Conservation (phyloP, 1,140 invertebrate genomes). For the Eulimnadia texana region DNA sequence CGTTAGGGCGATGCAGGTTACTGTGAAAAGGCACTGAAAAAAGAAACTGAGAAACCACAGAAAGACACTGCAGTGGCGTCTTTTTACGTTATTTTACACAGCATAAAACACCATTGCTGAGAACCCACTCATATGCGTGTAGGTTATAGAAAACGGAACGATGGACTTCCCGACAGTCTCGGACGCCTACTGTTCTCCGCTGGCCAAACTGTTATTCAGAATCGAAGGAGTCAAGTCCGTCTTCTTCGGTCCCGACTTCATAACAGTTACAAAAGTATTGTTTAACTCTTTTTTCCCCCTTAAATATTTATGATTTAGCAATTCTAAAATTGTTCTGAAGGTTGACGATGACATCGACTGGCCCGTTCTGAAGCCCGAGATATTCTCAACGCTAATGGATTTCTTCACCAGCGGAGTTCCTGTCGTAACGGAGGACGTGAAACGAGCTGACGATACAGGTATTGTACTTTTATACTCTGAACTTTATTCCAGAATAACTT, state of each 20-base stretch:
- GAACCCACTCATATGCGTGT: too few relatives aligned
- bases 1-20: too few relatives aligned
- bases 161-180: slow-evolving; percentile 80
- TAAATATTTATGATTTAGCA: neutral
- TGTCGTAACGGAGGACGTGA: slow-evolving; percentile 54
- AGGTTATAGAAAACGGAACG: slow-evolving; percentile 71
- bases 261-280: slow-evolving; percentile 80
- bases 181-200: slow-evolving; percentile 71
- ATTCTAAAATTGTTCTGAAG: neutral
- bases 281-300: neutral
- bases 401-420: slow-evolving; percentile 94
- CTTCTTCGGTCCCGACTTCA: slow-evolving; percentile 93
- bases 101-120: too few relatives aligned
- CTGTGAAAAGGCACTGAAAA: too few relatives aligned
- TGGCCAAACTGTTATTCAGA: slow-evolving; percentile 86
- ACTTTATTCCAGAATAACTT: neutral
- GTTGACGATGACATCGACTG: slow-evolving; percentile 79
- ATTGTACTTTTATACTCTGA: neutral
- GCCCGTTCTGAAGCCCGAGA: slow-evolving; percentile 85
- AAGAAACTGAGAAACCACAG: too few relatives aligned
- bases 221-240: slow-evolving; percentile 91
- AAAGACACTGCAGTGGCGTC: too few relatives aligned
- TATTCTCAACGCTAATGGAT: slow-evolving; percentile 98
- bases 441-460: neutral
- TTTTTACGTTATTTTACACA: too few relatives aligned